Evolutionary conservation across 1,140 invertebrate species (phyloP).

Genomic region (Platyscapa corneri): DNA sequence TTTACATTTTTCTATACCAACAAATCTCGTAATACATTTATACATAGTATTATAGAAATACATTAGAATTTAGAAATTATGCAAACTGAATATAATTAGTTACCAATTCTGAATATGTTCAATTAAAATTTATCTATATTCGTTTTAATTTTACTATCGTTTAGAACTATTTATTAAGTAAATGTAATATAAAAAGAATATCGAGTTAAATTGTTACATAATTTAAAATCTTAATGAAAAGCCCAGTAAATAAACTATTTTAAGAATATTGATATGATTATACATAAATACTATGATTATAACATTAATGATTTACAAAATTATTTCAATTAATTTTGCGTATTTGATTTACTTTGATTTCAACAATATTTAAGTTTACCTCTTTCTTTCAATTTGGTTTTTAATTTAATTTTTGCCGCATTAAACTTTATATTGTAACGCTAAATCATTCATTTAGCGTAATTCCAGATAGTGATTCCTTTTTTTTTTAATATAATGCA

Average conservation of each 20-base stretch:
- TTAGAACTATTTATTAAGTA: background rate
- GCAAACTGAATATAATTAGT: background rate
- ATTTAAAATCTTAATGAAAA: background rate
- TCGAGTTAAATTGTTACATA: background rate
- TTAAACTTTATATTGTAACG: background rate
- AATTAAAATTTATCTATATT: background rate
- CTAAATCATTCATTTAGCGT: background rate
- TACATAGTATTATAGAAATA: background rate
- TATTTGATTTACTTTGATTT: background rate
- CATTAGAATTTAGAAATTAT: background rate
- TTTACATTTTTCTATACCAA: background rate
- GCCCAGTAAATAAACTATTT: background rate
- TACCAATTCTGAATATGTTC: background rate
- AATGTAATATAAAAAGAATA: background rate
- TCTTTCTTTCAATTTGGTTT: background rate
- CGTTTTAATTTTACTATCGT: background rate
- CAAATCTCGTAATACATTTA: background rate
- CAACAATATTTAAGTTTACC: background rate
- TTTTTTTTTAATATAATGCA: conserved; percentile 1
- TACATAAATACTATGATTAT: background rate
- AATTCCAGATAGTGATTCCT: background rate
- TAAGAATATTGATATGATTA: background rate
- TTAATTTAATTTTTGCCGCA: background rate
- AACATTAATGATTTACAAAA: background rate
- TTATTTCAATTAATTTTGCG: background rate